Evolutionary conservation across 2,888 invertebrate genomes (phyloP), one percentile per base, ranked within the genome.

Genomic region (Drosophila fulvimacula): DNA sequence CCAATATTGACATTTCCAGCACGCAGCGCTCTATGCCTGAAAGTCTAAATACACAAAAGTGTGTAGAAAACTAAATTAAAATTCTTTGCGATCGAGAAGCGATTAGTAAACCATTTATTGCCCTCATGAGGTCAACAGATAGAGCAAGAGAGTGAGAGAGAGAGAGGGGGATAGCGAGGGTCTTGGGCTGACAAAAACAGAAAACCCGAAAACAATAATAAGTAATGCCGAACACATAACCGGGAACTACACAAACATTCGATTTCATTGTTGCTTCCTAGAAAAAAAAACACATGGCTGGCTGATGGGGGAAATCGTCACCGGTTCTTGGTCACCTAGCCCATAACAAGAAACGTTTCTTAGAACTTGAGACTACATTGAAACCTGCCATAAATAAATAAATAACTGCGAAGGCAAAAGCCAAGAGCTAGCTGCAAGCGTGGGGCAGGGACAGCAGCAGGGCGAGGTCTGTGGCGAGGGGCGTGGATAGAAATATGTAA

Each of bases 341-440:
- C 41, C 73, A 69, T 49, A 57, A 57, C 36, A 68, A 46, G 62
- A 62, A 60, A 36, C 57, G 62, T 30, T 76, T 76, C 76, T 51
- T 51, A 58, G 69, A 77, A 72, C 67, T 72, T 59, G 71, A 74
- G 71, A 64, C 67, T 55, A 71, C 62, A 24, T 48, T 67, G 71
- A 64, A 82, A 83, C 86, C 81, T 86, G 83, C 68, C 71, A 71
- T 59, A 73, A 81, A 77, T 77, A 80, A 82, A 82, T 82, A 79
- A 82, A 84, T 79, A 88, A 41, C 17, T 55, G 21, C 36, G 30
- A 55, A 41, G 39, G 53, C 41, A 55, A 41, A 15, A 60, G n/a
- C 44, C 46, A 59, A 61, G 48, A 51, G 62, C 68, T 66, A 57
- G 27, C 56, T 32, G 5, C 46, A 59, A 51, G 53, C 41, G 17